These are phyloP conservation scores for Perca flavescens DNA, from an alignment of 2,113 vertebrate genomes.

Conservation along the genomic window DNA sequence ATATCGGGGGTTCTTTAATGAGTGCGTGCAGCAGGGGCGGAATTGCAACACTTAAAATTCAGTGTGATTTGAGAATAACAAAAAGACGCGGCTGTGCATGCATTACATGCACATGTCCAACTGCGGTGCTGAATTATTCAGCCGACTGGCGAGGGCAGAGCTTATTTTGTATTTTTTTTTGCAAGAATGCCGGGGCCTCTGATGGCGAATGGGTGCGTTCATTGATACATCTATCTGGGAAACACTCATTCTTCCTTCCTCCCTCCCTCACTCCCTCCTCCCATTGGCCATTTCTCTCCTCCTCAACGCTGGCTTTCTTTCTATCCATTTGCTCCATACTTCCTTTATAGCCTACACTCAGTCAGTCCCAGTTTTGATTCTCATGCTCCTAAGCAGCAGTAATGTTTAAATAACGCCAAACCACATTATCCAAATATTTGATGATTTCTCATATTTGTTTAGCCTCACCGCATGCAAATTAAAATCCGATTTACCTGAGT, in stretches of 20 bases:
- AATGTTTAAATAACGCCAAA: not conserved
- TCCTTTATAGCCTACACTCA: constrained; percentile 8
- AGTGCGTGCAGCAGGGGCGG: constrained; percentile 74
- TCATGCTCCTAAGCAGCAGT: not conserved
- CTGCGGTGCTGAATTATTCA: constrained; percentile 66
- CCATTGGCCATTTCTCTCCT: constrained; percentile 58
- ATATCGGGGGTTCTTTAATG: constrained; percentile 76
- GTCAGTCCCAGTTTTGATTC: not conserved
- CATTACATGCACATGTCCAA: constrained; percentile 53
- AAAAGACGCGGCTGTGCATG: constrained; percentile 19
- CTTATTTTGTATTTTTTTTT: constrained; percentile 20
- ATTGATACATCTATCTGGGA: constrained; percentile 85
- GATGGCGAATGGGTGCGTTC: constrained; percentile 84
- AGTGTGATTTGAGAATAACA: constrained; percentile 15
- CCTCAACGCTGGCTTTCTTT: constrained; percentile 53
- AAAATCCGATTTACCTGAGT: constrained; percentile 36
- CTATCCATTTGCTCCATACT: constrained; percentile 32
- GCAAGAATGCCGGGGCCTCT: constrained; percentile 75
- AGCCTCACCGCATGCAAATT: not conserved
- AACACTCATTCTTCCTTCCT: constrained; percentile 78
- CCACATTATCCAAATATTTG: not conserved
- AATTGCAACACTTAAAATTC: constrained; percentile 54
- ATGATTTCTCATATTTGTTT: not conserved
- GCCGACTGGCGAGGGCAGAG: constrained; percentile 44
- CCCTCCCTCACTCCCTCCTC: constrained; percentile 57